Evolutionary conservation across 2,113 vertebrate species (phyloP).

Genomic region (Sigmodon hispidus): DNA sequence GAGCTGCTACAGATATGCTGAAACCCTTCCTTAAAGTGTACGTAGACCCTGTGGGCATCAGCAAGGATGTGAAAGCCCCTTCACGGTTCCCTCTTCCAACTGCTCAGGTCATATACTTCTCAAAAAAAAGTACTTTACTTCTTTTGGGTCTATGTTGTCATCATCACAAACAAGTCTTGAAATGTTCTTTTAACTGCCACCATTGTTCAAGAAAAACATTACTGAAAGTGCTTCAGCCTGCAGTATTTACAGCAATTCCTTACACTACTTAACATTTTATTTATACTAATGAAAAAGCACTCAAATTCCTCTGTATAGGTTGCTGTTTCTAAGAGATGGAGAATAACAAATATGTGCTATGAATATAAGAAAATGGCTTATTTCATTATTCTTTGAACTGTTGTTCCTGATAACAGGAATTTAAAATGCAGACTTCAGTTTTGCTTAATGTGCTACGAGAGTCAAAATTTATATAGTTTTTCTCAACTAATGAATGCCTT

Average conservation of each 20-base stretch:
- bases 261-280: slow-evolving; percentile 68
- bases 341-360: slow-evolving; percentile 37
- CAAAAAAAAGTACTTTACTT: slow-evolving; percentile 38
- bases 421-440: slow-evolving; percentile 50
- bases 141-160: slow-evolving; percentile 21
- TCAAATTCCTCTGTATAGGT: slow-evolving; percentile 71
- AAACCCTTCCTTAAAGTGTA: background rate
- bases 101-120: background rate
- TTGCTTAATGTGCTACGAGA: slow-evolving; percentile 30
- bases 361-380: slow-evolving; percentile 67
- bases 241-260: slow-evolving; percentile 72
- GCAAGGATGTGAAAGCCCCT: background rate
- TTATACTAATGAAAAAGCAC: slow-evolving; percentile 79
- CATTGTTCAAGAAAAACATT: slow-evolving; percentile 58
- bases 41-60: background rate
- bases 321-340: slow-evolving; percentile 48
- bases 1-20: background rate
- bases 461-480: slow-evolving; percentile 38
- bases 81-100: background rate
- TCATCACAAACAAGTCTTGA: slow-evolving; percentile 53
- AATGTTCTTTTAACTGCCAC: slow-evolving; percentile 65
- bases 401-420: slow-evolving; percentile 51
- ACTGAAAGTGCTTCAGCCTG: slow-evolving; percentile 49
- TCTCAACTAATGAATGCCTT: slow-evolving; percentile 32
- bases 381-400: slow-evolving; percentile 67